A percentile compares a stretch with the other conserved stretches of the same genome.
These are phyloP conservation scores for Helicoverpa assulta DNA, from an alignment of 2,888 invertebrate genomes.

Conservation along the genomic window DNA sequence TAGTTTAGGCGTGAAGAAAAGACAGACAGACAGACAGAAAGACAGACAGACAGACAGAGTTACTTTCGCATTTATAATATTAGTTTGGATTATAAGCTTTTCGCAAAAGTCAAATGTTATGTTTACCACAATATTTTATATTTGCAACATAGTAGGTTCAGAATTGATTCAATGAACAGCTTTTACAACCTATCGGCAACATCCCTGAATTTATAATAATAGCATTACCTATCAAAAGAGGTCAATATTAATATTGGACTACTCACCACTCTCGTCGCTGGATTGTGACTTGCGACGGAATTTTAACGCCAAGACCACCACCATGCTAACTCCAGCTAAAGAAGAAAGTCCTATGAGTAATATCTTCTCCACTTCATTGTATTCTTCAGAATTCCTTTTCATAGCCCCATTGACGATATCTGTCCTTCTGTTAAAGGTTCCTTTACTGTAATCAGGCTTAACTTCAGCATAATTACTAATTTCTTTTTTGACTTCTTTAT, in stretches of 20 bases:
- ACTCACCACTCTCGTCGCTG: slow-evolving; percentile 41
- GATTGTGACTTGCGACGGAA: background rate
- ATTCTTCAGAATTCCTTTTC: background rate
- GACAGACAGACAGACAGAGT: too few relatives aligned
- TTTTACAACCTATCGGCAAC: too few relatives aligned
- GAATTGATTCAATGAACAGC: too few relatives aligned
- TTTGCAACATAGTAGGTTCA: too few relatives aligned
- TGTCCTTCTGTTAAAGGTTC: slow-evolving; percentile 28
- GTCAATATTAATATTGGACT: background rate
- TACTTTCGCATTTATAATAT: too few relatives aligned
- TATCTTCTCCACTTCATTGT: slow-evolving; percentile 15
- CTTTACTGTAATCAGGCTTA: background rate
- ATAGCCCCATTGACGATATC: slow-evolving; percentile 1
- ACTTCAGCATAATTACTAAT: background rate
- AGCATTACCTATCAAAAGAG: background rate
- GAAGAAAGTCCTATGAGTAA: slow-evolving; percentile 27
- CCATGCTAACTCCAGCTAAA: slow-evolving; percentile 2
- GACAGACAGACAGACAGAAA: too few relatives aligned
- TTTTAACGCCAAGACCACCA: slow-evolving; percentile 12
- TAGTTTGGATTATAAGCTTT: too few relatives aligned
- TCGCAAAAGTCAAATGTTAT: too few relatives aligned
- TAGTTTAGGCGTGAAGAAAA: too few relatives aligned
- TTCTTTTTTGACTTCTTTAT: background rate
- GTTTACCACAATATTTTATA: too few relatives aligned
- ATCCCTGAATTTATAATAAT: too few relatives aligned